These are phyloP conservation scores for Setophaga coronata DNA, from an alignment of 2,113 vertebrate genomes.

Conservation along the genomic window DNA sequence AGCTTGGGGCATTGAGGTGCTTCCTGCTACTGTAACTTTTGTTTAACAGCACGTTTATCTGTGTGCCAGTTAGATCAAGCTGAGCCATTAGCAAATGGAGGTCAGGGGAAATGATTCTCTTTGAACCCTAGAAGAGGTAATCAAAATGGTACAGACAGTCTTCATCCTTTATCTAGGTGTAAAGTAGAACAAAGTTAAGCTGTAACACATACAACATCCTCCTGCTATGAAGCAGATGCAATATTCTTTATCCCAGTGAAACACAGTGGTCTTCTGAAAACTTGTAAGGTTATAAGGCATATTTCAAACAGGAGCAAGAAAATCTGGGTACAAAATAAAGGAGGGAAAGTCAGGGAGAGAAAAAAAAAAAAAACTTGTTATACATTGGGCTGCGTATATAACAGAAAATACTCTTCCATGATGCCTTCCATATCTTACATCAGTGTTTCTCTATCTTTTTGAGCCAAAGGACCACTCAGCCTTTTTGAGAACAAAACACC, in stretches of 20 bases:
- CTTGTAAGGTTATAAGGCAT: constrained; percentile 26
- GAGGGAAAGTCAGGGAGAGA: constrained; percentile 11
- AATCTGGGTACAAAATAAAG: constrained; percentile 55
- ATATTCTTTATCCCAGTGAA: constrained; percentile 30
- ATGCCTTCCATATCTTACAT: neutral
- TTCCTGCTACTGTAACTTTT: constrained; percentile 39
- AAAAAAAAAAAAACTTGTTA: neutral
- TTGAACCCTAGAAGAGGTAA: constrained; percentile 52
- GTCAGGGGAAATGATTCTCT: constrained; percentile 38
- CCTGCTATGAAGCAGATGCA: constrained; percentile 22
- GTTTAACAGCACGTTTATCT: constrained; percentile 33
- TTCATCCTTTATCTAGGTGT: constrained; percentile 66
- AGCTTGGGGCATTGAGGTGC: constrained; percentile 30
- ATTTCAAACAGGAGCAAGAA: constrained; percentile 43
- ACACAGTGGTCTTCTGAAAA: constrained; percentile 52
- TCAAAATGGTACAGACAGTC: constrained; percentile 58
- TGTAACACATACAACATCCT: constrained; percentile 39
- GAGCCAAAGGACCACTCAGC: neutral
- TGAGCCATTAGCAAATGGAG: constrained; percentile 45
- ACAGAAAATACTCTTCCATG: neutral
- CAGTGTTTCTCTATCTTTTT: neutral
- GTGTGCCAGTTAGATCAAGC: neutral
- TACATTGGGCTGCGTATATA: neutral
- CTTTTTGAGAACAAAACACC: constrained; percentile 12
- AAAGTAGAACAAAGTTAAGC: constrained; percentile 62